phyloP scores from a whole-genome alignment of 1,140 invertebrate genomes.

The Drosophila dunni region DNA sequence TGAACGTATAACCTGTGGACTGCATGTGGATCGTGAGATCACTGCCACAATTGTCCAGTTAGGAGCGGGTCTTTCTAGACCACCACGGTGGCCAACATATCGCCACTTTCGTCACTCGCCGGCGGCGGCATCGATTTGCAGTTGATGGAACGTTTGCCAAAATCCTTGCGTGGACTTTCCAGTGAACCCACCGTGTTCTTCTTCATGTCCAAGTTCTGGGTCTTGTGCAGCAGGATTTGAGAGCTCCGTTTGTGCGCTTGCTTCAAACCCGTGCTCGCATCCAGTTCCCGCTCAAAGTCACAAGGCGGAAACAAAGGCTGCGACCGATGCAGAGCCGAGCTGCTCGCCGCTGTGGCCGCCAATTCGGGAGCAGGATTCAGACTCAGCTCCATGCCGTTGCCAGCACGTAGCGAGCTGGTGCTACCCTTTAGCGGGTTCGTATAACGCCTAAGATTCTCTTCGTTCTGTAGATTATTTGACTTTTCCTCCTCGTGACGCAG shows the following conservation, averaged over 20 bases:
- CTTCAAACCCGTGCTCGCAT: constrained; percentile 67
- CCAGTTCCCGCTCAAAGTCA: constrained; percentile 82
- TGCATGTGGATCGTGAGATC: constrained; percentile 59
- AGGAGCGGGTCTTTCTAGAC: constrained; percentile 76
- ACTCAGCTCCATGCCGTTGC: constrained; percentile 85
- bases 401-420: constrained; percentile 79
- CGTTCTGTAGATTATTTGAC: constrained; percentile 95
- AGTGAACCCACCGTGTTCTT: constrained; percentile 91
- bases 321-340: constrained; percentile 87
- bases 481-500: constrained; percentile 92
- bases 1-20: constrained; percentile 43
- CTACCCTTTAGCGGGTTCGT: constrained; percentile 86
- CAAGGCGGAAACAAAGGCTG: constrained; percentile 86
- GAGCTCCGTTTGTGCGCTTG: constrained; percentile 85
- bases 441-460: constrained; percentile 92
- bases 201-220: constrained; percentile 90
- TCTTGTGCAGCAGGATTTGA: constrained; percentile 89
- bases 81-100: constrained; percentile 86
- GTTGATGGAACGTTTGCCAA: constrained; percentile 88
- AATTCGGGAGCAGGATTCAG: constrained; percentile 85
- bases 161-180: constrained; percentile 91
- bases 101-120: constrained; percentile 84
- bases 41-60: constrained; percentile 27
- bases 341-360: constrained; percentile 85
- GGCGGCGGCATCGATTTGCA: constrained; percentile 84